Base-by-base conservation (phyloP, 2,797 vertebrate genomes). In the Natrix natrix region DNA sequence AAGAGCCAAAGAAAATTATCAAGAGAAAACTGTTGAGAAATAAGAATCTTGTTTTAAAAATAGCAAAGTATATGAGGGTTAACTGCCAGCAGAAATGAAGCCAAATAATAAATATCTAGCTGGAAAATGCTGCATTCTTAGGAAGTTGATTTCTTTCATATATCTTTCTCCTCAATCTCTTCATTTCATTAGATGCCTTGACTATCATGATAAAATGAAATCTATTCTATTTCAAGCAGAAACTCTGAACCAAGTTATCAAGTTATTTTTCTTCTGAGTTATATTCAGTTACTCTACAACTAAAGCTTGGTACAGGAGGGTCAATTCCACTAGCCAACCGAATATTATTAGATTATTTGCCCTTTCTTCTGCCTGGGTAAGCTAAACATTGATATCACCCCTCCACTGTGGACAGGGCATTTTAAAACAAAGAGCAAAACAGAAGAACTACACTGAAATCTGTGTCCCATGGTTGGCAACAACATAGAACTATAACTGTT, bases 221-320 rank as follows among this genome's bases (percentile, higher is more conserved):
- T 90, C 83, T 57, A 69, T 93, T 93, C 91, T 94, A 93, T 93
- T 94, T 96, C 94, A 93, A 94, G 94, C 93, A 95, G 55, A 94
- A 87, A 97, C 94, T 96, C 95, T 96, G 17, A 22, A 37, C 8
- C 69, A 94, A 96, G 94, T 95, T 97, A 95, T 95, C 93, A 96
- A 95, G 94, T 94, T 95, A 95, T 59, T 95, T 95, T 96, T 96
- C 94, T 95, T 96, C 96, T 96, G 95, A 95, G 95, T 95, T 93
- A 87, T 94, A 95, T 89, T 3, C 95, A 96, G 94, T 87, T 92
- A 92, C 94, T 93, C 86, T 55, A 89, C 83, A 74, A 83, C 22
- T 54, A 86, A 48, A 88, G 43, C 86, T 89, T 91, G 69, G 69
- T 17, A 91, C 17, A 32, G 26, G 61, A 63, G 20, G 32, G 66